phyloP scores from a whole-genome alignment of 2,113 vertebrate genomes.

The Nibea albiflora region DNA sequence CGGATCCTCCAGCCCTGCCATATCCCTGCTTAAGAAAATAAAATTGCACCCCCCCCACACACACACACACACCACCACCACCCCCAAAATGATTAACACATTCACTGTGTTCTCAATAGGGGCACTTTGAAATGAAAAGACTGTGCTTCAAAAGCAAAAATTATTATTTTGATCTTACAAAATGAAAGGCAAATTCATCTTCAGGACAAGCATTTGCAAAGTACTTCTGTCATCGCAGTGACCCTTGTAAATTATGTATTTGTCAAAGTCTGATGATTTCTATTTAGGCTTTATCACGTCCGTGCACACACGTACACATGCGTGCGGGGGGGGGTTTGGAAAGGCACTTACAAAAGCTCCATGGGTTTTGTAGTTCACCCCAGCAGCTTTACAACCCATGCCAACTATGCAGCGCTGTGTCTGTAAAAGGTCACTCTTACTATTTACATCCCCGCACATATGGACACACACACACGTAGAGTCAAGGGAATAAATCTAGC shows the following conservation, averaged over 20 bases:
- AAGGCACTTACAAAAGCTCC: constrained; percentile 49
- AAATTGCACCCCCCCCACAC: constrained; percentile 27
- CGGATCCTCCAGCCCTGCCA: constrained; percentile 68
- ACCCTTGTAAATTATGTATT: constrained; percentile 67
- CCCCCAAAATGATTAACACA: constrained; percentile 55
- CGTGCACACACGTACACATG: constrained; percentile 3
- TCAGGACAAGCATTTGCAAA: constrained; percentile 66
- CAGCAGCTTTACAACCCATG: constrained; percentile 64
- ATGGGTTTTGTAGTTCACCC: constrained; percentile 40
- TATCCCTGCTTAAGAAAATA: constrained; percentile 69
- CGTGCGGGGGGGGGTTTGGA: constrained; percentile 11
- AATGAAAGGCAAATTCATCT: constrained; percentile 76
- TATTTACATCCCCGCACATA: constrained; percentile 71
- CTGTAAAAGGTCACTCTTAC: constrained; percentile 64
- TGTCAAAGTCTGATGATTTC: constrained; percentile 62
- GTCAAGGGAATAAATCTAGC: constrained; percentile 74
- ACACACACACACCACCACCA: not conserved
- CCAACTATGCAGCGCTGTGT: constrained; percentile 54
- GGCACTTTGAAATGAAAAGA: constrained; percentile 75
- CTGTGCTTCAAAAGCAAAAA: constrained; percentile 74
- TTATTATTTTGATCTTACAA: constrained; percentile 74
- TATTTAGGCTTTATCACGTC: constrained; percentile 11
- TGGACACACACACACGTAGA: constrained; percentile 58
- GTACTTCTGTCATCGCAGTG: constrained; percentile 43
- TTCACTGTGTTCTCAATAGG: constrained; percentile 78